Evolutionary conservation across 2,888 invertebrate species (phyloP).

Genomic region (Pandemis cinnamomeana): DNA sequence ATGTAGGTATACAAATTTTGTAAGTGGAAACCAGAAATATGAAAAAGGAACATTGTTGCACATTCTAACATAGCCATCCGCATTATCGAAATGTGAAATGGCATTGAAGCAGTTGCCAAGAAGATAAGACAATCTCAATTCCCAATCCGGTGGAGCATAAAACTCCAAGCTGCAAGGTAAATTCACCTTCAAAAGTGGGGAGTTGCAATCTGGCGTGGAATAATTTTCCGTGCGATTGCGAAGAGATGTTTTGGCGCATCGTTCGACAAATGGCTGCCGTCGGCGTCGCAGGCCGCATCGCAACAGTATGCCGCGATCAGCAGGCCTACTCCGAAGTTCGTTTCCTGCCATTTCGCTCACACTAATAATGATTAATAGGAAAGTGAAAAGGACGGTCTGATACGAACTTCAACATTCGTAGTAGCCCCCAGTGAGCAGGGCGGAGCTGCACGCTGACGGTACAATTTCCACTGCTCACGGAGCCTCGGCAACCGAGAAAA

Average conservation of each 20-base stretch:
- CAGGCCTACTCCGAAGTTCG: too few relatives aligned
- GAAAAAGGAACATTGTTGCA: constrained; percentile 17
- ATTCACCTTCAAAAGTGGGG: constrained; percentile 76
- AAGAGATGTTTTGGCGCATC: constrained; percentile 82
- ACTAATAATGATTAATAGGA: too few relatives aligned
- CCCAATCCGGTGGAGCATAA: constrained; percentile 74
- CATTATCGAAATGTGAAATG: constrained; percentile 72
- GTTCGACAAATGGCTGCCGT: constrained; percentile 74
- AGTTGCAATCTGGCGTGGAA: constrained; percentile 77
- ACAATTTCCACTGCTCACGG: constrained; percentile 70
- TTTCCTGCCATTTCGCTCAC: too few relatives aligned
- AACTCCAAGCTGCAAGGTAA: constrained; percentile 65
- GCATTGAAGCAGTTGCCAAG: constrained; percentile 75
- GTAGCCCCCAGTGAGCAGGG: constrained; percentile 21
- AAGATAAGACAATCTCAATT: constrained; percentile 77
- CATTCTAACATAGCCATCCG: constrained; percentile 55
- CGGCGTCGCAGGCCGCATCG: constrained; percentile 76
- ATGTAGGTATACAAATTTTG: too few relatives aligned
- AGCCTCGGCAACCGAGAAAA: constrained; percentile 70
- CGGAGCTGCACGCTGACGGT: constrained; percentile 63
- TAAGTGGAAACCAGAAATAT: too few relatives aligned
- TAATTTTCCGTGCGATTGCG: constrained; percentile 81
- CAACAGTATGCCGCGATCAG: constrained; percentile 43
- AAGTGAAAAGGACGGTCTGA: too few relatives aligned
- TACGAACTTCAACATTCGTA: too few relatives aligned